Percentiles rank a stretch among this genome's conserved stretches.
Conservation (phyloP, 2,113 vertebrate genomes). For the Sapayoa aenigma region DNA sequence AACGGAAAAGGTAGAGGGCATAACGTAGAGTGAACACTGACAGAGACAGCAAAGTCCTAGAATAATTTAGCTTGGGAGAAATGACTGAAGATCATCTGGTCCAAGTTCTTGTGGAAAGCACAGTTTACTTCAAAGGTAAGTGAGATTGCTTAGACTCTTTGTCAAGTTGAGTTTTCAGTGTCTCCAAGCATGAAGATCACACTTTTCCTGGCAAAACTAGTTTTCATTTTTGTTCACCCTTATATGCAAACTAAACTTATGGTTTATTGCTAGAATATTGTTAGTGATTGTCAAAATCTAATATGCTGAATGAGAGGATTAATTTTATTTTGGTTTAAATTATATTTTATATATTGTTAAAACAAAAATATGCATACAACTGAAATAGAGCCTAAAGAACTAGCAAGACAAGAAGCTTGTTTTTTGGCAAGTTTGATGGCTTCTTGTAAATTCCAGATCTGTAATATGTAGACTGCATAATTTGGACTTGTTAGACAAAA, state of each 20-base stretch:
- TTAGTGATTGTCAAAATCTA: not conserved
- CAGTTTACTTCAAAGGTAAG: not conserved
- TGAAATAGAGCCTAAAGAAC: not conserved
- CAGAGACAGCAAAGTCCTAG: not conserved
- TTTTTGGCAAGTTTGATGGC: not conserved
- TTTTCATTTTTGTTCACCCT: not conserved
- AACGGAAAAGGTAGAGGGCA: not conserved
- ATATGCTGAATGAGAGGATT: not conserved
- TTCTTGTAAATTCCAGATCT: not conserved
- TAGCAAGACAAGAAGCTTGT: not conserved
- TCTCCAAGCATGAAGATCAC: not conserved
- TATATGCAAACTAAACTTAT: not conserved
- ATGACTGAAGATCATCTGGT: not conserved
- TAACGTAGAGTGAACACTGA: not conserved
- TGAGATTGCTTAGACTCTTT: not conserved
- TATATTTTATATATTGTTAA: not conserved
- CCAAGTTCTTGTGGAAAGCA: not conserved
- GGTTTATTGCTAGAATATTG: too few relatives aligned
- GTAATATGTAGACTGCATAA: not conserved
- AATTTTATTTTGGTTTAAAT: not conserved
- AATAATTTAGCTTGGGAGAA: not conserved
- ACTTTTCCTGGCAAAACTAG: not conserved
- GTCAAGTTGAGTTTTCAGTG: not conserved
- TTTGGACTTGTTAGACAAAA: not conserved
- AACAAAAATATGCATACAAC: not conserved